A percentile compares a stretch with the other conserved stretches of the same genome.
Conservation (phyloP, 2,113 vertebrate genomes). For the Ailuropoda melanoleuca region DNA sequence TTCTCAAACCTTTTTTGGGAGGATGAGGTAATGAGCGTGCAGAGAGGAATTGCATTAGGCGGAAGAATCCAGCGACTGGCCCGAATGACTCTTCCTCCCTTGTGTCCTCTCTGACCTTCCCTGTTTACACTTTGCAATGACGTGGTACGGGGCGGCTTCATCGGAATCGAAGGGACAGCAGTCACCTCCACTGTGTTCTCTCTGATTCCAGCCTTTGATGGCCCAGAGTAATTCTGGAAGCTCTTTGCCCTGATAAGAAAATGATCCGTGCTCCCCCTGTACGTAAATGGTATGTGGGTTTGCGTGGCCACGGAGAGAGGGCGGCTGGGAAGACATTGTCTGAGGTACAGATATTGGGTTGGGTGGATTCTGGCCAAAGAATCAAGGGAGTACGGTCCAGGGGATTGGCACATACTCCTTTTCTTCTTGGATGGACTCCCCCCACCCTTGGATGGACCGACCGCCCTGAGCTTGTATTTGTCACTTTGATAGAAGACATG, state of each 20-base stretch:
- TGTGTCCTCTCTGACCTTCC: neutral
- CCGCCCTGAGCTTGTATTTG: neutral
- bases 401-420: neutral
- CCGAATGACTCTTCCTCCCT: neutral
- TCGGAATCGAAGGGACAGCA: neutral
- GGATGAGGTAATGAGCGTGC: neutral
- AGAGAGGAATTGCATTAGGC: neutral
- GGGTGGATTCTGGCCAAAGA: neutral
- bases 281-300: neutral
- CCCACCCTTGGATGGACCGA: neutral
- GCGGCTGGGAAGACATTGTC: rapidly evolving
- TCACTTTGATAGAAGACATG: neutral
- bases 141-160: rapidly evolving
- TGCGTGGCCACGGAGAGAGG: neutral
- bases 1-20: neutral
- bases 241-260: neutral
- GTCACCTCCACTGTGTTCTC: neutral
- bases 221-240: neutral
- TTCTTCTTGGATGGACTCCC: neutral
- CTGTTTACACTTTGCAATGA: neutral
- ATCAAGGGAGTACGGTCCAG: neutral
- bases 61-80: neutral
- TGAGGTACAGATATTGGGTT: no score
- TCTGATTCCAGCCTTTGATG: neutral
- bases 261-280: neutral